Percentiles rank a stretch among this genome's conserved stretches.
phyloP scores from a whole-genome alignment of 1,140 invertebrate genomes.

The Hesperophylax magnus region DNA sequence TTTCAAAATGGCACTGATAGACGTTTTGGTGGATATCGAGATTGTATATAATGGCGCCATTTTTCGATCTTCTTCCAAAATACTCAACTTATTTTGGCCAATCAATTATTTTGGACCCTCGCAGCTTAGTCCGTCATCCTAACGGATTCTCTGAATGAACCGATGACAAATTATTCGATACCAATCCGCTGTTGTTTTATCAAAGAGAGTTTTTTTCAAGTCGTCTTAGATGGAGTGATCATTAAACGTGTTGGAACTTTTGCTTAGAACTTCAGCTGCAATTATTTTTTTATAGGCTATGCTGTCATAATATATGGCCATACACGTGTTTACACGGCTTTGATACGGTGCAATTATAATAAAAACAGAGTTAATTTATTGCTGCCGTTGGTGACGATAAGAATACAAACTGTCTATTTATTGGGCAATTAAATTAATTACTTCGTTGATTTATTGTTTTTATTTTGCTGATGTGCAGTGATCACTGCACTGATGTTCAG shows the following conservation, averaged over 20 bases:
- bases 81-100: background rate
- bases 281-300: background rate
- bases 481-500: too few species aligned
- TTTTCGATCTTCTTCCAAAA: background rate
- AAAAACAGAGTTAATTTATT: slow-evolving; percentile 20
- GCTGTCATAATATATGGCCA: too few species aligned
- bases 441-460: too few species aligned
- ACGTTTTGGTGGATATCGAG: too few species aligned
- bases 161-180: slow-evolving; percentile 7
- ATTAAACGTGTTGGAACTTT: slow-evolving; percentile 4
- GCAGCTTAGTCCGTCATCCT: background rate
- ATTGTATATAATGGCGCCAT: background rate
- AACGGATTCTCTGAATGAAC: background rate
- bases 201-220: background rate
- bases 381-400: background rate
- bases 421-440: too few species aligned
- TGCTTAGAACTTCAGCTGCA: slow-evolving; percentile 2
- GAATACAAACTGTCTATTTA: slow-evolving; percentile 16
- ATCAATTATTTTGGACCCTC: too few species aligned
- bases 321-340: background rate
- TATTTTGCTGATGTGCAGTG: too few species aligned
- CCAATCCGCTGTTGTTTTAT: background rate
- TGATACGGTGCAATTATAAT: slow-evolving; percentile 1
- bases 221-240: background rate
- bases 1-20: too few species aligned